Percentiles rank a stretch among this genome's conserved stretches.
Evolutionary conservation across 2,797 vertebrate genomes (phyloP).

Genomic region (Ctenopoma kingsleyae): DNA sequence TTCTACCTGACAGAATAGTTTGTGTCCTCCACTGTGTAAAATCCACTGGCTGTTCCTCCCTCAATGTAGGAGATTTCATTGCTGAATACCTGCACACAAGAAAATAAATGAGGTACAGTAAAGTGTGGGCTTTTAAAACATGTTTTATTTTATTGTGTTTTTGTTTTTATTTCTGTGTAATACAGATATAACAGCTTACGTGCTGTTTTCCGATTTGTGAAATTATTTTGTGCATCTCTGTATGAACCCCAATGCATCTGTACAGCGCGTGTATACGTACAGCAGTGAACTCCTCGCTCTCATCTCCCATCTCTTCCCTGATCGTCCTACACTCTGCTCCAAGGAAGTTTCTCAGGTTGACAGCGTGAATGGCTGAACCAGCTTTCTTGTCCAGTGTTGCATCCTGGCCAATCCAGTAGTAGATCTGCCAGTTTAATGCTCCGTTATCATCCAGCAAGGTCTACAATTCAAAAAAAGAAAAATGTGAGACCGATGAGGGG

Average conservation of each 20-base stretch:
- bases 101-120: neutral
- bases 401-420: constrained; percentile 97
- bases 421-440: constrained; percentile 94
- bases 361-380: constrained; percentile 94
- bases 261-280: constrained; percentile 73
- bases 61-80: constrained; percentile 97
- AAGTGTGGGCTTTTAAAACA: neutral
- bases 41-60: constrained; percentile 95
- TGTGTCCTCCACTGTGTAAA: constrained; percentile 95
- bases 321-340: constrained; percentile 93
- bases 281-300: constrained; percentile 95
- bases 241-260: neutral
- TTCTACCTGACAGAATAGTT: constrained; percentile 89
- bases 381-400: constrained; percentile 97
- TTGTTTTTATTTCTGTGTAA: neutral
- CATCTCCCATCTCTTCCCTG: constrained; percentile 98
- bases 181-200: no score
- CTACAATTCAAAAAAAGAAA: constrained; percentile 68
- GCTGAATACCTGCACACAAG: constrained; percentile 89
- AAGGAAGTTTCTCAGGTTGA: constrained; percentile 96
- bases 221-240: no score
- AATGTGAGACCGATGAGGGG: neutral
- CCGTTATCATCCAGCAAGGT: constrained; percentile 93
- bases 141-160: neutral
- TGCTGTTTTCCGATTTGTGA: no score